These are phyloP conservation scores for Hassar affinis DNA, from an alignment of 2,113 vertebrate species.

Conservation along the genomic window DNA sequence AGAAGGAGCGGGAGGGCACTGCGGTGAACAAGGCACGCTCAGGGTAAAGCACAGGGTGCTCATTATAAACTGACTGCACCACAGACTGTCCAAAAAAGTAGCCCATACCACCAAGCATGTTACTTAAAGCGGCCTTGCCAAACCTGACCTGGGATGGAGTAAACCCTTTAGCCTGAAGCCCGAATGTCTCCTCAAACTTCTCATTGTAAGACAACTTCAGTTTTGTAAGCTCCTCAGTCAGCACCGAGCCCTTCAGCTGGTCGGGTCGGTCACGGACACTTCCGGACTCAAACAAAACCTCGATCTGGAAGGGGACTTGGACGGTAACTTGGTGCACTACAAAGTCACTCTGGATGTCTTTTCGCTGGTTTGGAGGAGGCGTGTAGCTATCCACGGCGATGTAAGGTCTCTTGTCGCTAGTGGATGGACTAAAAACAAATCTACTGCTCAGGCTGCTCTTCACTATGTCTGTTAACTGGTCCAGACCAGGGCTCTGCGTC, in stretches of 20 bases:
- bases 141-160: slow-evolving; percentile 72
- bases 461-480: slow-evolving; percentile 84
- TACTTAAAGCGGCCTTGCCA: slow-evolving; percentile 83
- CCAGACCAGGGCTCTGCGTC: slow-evolving; percentile 78
- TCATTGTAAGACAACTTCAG: slow-evolving; percentile 68
- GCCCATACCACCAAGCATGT: slow-evolving; percentile 88
- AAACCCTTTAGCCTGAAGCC: slow-evolving; percentile 76
- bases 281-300: slow-evolving; percentile 86
- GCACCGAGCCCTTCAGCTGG: slow-evolving; percentile 69
- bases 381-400: slow-evolving; percentile 73
- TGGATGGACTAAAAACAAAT: slow-evolving; percentile 76
- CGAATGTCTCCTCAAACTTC: slow-evolving; percentile 82
- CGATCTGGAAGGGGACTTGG: slow-evolving; percentile 78
- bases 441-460: slow-evolving; percentile 78
- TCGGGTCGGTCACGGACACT: slow-evolving; percentile 70
- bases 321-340: slow-evolving; percentile 90
- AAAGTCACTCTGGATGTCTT: slow-evolving; percentile 74
- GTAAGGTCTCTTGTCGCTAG: slow-evolving; percentile 75
- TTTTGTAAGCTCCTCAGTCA: slow-evolving; percentile 74
- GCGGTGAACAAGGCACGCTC: slow-evolving; percentile 81
- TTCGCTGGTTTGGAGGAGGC: slow-evolving; percentile 70
- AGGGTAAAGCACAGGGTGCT: slow-evolving; percentile 70
- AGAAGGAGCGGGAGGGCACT: slow-evolving; percentile 93
- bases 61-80: slow-evolving; percentile 73
- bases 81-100: slow-evolving; percentile 88